Percentiles rank a stretch among this genome's conserved stretches.
Conservation (phyloP, 2,797 vertebrate genomes). For the Sebastes melanostomus region DNA sequence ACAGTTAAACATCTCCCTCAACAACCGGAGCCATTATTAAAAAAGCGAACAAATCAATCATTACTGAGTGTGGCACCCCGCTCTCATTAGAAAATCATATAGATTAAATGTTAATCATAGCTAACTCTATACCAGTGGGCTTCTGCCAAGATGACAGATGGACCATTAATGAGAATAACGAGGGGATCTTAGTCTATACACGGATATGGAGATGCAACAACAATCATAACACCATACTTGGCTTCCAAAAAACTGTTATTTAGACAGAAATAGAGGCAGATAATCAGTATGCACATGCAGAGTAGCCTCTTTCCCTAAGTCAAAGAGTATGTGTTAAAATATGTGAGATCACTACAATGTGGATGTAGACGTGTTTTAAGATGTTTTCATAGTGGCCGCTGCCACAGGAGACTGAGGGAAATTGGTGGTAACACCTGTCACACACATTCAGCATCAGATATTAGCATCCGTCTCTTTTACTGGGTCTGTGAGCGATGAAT, state of each 20-base stretch:
- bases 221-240: constrained; percentile 76
- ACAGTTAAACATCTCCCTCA: constrained; percentile 46
- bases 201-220: constrained; percentile 76
- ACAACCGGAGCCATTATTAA: constrained; percentile 58
- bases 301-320: constrained; percentile 41
- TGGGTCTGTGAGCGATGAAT: constrained; percentile 65
- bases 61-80: constrained; percentile 47
- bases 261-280: constrained; percentile 60
- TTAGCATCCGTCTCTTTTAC: constrained; percentile 70
- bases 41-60: constrained; percentile 69
- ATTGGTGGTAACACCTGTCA: constrained; percentile 76
- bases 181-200: constrained; percentile 83
- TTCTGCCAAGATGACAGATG: constrained; percentile 84
- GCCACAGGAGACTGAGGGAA: constrained; percentile 66
- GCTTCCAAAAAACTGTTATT: constrained; percentile 70
- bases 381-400: constrained; percentile 57
- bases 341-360: constrained; percentile 45
- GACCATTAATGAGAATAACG: constrained; percentile 85
- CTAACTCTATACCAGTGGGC: constrained; percentile 72
- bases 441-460: constrained; percentile 75
- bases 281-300: constrained; percentile 49
- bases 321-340: constrained; percentile 65
- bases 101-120: constrained; percentile 81
- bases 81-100: constrained; percentile 79
- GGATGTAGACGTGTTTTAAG: constrained; percentile 56